These are phyloP conservation scores for Squalus acanthias DNA, from an alignment of 2,797 vertebrate genomes.

Conservation along the genomic window DNA sequence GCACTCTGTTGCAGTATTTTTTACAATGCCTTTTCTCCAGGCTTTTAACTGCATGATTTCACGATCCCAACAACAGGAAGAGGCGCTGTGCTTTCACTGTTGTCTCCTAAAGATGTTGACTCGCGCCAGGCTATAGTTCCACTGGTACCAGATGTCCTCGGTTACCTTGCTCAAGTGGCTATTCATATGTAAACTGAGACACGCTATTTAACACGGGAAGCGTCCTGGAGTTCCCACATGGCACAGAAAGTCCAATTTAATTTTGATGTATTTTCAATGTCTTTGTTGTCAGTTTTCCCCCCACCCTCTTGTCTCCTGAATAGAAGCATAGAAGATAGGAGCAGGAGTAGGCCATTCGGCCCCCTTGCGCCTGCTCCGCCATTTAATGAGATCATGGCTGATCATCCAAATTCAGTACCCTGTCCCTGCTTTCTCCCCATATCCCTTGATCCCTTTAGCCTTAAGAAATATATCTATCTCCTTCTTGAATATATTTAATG, in stretches of 20 bases:
- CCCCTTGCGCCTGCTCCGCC: no score
- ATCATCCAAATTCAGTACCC: no score
- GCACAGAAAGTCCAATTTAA: not conserved
- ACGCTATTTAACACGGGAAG: not conserved
- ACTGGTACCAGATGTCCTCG: not conserved
- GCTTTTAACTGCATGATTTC: not conserved
- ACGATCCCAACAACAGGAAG: not conserved
- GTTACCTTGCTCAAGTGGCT: not conserved
- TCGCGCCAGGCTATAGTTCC: not conserved
- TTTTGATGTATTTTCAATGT: not conserved
- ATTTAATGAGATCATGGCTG: no score
- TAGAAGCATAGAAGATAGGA: no score
- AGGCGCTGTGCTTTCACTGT: not conserved
- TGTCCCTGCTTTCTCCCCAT: no score
- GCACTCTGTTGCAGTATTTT: not conserved
- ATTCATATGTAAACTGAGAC: not conserved
- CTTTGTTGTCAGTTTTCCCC: not conserved
- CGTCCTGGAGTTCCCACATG: not conserved
- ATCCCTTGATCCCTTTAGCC: no score
- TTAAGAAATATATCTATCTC: no score
- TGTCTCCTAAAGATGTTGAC: not conserved
- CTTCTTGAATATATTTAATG: no score
- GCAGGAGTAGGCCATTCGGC: no score
- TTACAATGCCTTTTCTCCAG: not conserved
- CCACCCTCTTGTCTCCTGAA: no score